Percentiles rank a stretch among this genome's conserved stretches.
phyloP scores from a whole-genome alignment of 2,888 invertebrate species.

The Brachyopa scutellaris region DNA sequence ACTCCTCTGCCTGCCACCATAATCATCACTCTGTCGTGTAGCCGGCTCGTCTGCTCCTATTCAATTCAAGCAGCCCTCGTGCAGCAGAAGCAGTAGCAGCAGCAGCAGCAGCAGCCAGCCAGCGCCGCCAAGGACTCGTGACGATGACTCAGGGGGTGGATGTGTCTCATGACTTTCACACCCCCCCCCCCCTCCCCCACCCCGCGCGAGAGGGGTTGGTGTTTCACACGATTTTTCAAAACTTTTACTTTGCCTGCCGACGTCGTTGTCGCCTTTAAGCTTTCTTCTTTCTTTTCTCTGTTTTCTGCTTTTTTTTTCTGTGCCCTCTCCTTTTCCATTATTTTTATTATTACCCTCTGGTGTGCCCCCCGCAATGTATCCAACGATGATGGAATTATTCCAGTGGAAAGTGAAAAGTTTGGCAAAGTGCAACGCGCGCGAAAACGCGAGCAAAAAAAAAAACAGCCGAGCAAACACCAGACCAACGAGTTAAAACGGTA shows the following conservation, averaged over 20 bases:
- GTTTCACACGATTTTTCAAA: slow-evolving; percentile 63
- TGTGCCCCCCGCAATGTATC: slow-evolving; percentile 44
- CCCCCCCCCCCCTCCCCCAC: slow-evolving; percentile 10
- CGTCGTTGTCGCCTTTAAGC: slow-evolving; percentile 49
- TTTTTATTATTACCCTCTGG: slow-evolving; percentile 68
- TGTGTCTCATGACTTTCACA: slow-evolving; percentile 64
- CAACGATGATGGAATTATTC: slow-evolving; percentile 69
- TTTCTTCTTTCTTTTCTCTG: slow-evolving; percentile 50
- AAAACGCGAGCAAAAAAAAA: slow-evolving; percentile 58
- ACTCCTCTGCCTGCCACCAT: slow-evolving; percentile 6
- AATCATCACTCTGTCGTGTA: slow-evolving; percentile 56
- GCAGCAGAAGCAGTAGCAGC: slow-evolving; percentile 36
- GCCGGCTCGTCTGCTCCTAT: slow-evolving; percentile 72
- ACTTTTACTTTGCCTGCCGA: slow-evolving; percentile 70
- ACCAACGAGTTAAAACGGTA: slow-evolving; percentile 2
- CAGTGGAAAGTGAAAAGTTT: slow-evolving; percentile 77
- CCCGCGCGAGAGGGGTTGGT: slow-evolving; percentile 34
- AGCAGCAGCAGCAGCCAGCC: slow-evolving; percentile 42
- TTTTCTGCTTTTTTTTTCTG: slow-evolving; percentile 16
- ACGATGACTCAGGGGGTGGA: slow-evolving; percentile 71
- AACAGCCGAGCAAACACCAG: slow-evolving; percentile 28
- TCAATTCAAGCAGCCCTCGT: slow-evolving; percentile 68
- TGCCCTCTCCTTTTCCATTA: slow-evolving; percentile 40
- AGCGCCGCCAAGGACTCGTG: slow-evolving; percentile 70
- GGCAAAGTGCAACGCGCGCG: slow-evolving; percentile 74